Base-by-base conservation (phyloP, 2,113 vertebrate genomes). In the Cheilinus undulatus region DNA sequence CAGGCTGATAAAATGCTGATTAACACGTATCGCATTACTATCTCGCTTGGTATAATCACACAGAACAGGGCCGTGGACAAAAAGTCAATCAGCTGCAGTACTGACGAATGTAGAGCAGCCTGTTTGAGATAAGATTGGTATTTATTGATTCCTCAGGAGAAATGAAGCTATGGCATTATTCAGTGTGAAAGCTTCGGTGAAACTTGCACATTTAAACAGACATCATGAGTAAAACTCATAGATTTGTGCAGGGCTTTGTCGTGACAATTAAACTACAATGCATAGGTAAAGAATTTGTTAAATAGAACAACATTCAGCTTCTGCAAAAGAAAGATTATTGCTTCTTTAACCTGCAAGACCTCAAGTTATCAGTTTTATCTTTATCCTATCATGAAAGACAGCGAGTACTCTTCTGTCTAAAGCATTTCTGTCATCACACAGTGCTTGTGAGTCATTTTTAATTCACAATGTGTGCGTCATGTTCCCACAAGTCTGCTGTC, bases 301-400 rank as follows among this genome's bases (percentile, higher is more conserved):
- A n/a, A n/a, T n/a, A 32, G 9, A 32, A 32, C 3, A 32, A 40
- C 15, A 13, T 15, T 15, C 38, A 40, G 4, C 15, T 13, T 15
- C 15, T 15, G 13, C 14, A 13, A 2, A 15, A 15, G 14, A 17
- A 42, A 46, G 28, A 14, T 17, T 32, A 24, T 3, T 40, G 19
- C 24, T 22, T 46, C 22, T 11, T 28, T n/a, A 23, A 4, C 40
- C 40, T 48, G 26, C 28, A 43, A 58, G 59, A 71, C 27, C 36
- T 51, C 2, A 59, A 72, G 40, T 72, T 66, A 72, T 73, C 12
- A 30, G 24, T 45, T 67, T 58, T 49, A 64, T 69, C 52, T 58
- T 17, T 19, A 4, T 1, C 9, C 14, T 0, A 11, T 65, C 78
- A 60, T 22, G 53, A 51, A 38, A 10, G 7, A 36, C 28, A 45